Evolutionary conservation across 1,140 invertebrate genomes (phyloP).

Genomic region (Orussus abietinus): DNA sequence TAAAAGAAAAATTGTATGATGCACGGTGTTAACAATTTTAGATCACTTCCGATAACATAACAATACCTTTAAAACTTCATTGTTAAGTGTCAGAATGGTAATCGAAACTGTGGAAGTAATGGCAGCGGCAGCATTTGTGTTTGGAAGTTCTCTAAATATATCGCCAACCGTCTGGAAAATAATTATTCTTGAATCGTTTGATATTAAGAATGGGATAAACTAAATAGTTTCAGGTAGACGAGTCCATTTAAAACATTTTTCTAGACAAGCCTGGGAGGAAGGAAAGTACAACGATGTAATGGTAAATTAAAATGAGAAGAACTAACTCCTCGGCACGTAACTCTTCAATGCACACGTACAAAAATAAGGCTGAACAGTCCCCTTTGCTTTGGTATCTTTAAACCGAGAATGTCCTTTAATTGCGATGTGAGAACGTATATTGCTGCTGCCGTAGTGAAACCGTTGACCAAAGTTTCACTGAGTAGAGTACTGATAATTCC

Average conservation of each 20-base stretch:
- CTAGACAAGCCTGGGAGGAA: no score
- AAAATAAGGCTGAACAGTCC: conserved; percentile 74
- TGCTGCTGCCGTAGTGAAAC: conserved; percentile 89
- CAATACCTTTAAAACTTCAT: conserved; percentile 78
- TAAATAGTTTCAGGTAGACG: not conserved
- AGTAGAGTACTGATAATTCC: conserved; percentile 82
- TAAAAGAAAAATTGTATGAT: conserved; percentile 7
- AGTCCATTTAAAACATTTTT: no score
- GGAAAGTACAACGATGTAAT: conserved; percentile 1
- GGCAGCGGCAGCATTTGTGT: conserved; percentile 64
- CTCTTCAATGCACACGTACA: conserved; percentile 49
- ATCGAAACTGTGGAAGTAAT: conserved; percentile 70
- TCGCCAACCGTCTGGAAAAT: conserved; percentile 65
- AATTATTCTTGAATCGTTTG: conserved; percentile 4
- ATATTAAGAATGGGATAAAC: not conserved
- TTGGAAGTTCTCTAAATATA: conserved; percentile 59
- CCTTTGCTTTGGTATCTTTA: conserved; percentile 62
- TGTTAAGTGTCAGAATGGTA: conserved; percentile 67
- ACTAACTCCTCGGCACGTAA: not conserved
- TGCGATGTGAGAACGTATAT: conserved; percentile 86
- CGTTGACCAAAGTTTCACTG: conserved; percentile 84
- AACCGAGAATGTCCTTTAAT: conserved; percentile 83
- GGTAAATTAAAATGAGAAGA: not conserved
- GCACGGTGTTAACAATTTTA: conserved; percentile 12
- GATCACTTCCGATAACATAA: no score